Percentiles rank a stretch among this genome's conserved stretches.
Conservation (phyloP, 2,888 invertebrate genomes). For the Muschampia plurimacula region DNA sequence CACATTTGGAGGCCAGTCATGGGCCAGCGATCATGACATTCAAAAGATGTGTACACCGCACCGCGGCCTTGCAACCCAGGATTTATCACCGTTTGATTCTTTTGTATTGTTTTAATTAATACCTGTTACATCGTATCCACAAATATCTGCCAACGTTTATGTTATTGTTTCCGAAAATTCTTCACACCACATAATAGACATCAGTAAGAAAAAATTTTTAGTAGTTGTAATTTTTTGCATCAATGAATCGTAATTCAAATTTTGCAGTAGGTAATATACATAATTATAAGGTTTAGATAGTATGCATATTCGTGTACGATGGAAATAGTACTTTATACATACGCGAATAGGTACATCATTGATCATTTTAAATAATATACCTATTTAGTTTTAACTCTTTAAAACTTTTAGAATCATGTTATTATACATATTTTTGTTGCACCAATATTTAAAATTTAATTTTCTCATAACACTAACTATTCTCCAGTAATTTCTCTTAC, state of each 20-base stretch:
- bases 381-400: too few relatives aligned
- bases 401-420: too few relatives aligned
- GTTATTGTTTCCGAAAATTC: slow-evolving; percentile 21
- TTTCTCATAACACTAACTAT: too few relatives aligned
- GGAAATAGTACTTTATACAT: too few relatives aligned
- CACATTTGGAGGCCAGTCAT: slow-evolving; percentile 49
- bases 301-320: too few relatives aligned
- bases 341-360: too few relatives aligned
- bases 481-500: too few relatives aligned
- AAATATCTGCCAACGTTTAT: slow-evolving; percentile 26
- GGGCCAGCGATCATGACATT: slow-evolving; percentile 56
- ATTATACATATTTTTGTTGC: too few relatives aligned
- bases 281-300: too few relatives aligned
- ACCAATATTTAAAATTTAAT: too few relatives aligned
- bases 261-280: background rate
- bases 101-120: slow-evolving; percentile 51
- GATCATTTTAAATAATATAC: too few relatives aligned
- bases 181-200: slow-evolving; percentile 12
- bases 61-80: slow-evolving; percentile 47
- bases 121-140: slow-evolving; percentile 35
- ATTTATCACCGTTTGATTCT: slow-evolving; percentile 48
- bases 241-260: background rate
- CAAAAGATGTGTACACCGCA: slow-evolving; percentile 47
- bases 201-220: background rate
- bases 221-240: background rate